Percentiles rank a stretch among this genome's conserved stretches.
These are phyloP conservation scores for Leptopilina clavipes DNA, from an alignment of 1,140 invertebrate species.

Conservation along the genomic window DNA sequence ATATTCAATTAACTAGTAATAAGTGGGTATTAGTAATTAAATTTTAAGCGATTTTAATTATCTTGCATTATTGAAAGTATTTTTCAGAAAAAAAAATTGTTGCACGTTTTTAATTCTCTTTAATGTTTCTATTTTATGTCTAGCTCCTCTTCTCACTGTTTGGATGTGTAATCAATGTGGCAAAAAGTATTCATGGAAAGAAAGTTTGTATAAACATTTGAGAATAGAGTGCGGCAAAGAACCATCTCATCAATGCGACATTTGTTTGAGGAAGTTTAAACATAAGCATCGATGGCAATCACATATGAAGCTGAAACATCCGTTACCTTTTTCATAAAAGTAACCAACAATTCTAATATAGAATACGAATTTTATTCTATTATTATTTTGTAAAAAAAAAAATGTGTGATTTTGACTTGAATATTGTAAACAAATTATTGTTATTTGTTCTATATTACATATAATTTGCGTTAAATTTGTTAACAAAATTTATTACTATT, in stretches of 20 bases:
- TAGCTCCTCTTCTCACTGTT: background rate
- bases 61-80: too few species aligned
- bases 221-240: conserved; percentile 35
- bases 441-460: background rate
- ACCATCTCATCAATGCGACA: conserved; percentile 36
- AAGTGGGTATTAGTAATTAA: too few species aligned
- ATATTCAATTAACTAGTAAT: too few species aligned
- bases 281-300: conserved; percentile 38
- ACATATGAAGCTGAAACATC: background rate
- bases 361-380: too few species aligned
- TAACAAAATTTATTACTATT: too few species aligned
- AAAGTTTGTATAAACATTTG: conserved; percentile 20
- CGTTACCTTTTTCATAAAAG: background rate
- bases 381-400: too few species aligned
- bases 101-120: background rate
- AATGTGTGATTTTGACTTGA: background rate
- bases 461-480: too few species aligned
- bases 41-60: too few species aligned
- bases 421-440: background rate
- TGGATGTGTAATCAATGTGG: conserved; percentile 19
- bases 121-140: conserved; percentile 1
- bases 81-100: background rate
- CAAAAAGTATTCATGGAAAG: background rate
- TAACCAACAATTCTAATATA: background rate
- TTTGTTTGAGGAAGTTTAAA: conserved; percentile 42